Base-by-base conservation (phyloP, 2,888 invertebrate genomes). In the Eugnorisma glareosa region DNA sequence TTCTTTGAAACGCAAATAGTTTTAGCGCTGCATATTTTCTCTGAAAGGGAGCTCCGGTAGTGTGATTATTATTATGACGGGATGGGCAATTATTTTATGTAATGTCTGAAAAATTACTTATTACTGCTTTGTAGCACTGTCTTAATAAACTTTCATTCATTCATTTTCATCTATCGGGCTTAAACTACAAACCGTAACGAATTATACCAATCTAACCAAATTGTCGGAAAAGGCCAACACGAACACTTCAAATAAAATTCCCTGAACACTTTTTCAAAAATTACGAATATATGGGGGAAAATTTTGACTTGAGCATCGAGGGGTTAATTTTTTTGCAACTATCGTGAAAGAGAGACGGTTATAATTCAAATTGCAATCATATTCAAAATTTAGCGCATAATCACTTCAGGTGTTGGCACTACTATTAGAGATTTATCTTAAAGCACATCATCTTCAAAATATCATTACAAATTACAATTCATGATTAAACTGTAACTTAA, bases 391-490 rank as follows among this genome's bases (percentile, higher is more conserved):
- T 59, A 51, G 18, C 2, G 13, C 15, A 66, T 40, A n/a, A n/a
- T n/a, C n/a, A n/a, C n/a, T n/a, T n/a, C 1, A 28, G 45, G 11
- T 77, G 21, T 51, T 31, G 3, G 10, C 24, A 57, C 18, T 35
- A 45, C 5, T 40, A 15, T 63, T 69, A 8, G 13, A 51, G 31
- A 18, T 51, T 45, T 35, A 35, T 57, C n/a, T 15, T 74, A 10
- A 75, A 70, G 63, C 59, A 54, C n/a, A 74, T 63, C 68, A 72
- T 69, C 57, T 57, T 40, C 15, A 31, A 71, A 28, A 76, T 73
- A 61, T 59, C 57, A 71, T 79, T 45, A 28, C 66, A 70, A 75
- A 71, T 79, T 45, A 28, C 66, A 70, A 75, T 72, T 84, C 68
- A 77, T 75, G 67, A 69, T 77, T 40, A 69, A 57, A 79, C 45